Conservation (phyloP, 2,888 invertebrate species). For the Dimorphilus gyrociliatus region DNA sequence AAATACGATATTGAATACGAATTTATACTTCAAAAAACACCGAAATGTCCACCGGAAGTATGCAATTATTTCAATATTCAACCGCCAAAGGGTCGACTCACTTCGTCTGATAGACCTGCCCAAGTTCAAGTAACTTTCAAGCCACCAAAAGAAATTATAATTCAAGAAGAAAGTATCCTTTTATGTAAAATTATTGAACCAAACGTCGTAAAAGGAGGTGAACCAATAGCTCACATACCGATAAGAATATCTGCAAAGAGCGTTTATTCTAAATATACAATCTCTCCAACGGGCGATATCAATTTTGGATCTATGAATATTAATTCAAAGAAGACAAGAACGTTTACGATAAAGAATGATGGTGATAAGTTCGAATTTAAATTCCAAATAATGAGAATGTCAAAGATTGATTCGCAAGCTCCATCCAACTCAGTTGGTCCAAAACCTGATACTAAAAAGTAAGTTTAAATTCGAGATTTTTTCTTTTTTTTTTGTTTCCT, state of each 20-base stretch:
- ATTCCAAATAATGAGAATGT: conserved; percentile 26
- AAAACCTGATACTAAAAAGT: no score
- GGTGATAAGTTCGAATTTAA: conserved; percentile 37
- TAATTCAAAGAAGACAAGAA: conserved; percentile 30
- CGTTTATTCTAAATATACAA: conserved; percentile 35
- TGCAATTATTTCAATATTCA: conserved; percentile 26
- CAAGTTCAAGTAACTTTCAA: conserved; percentile 31
- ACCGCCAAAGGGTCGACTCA: conserved; percentile 28
- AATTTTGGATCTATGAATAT: conserved; percentile 36
- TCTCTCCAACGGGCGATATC: conserved; percentile 32
- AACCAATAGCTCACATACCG: conserved; percentile 37
- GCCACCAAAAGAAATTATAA: conserved; percentile 25
- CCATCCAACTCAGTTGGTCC: no score
- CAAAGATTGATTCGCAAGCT: conserved; percentile 4
- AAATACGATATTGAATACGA: conserved; percentile 37
- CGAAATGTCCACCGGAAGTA: conserved; percentile 21
- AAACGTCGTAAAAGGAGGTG: conserved; percentile 25
- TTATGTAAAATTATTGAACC: conserved; percentile 36
- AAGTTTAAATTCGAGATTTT: no score
- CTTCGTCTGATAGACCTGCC: conserved; percentile 27
- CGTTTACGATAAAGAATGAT: conserved; percentile 35
- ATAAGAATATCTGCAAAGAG: conserved; percentile 35
- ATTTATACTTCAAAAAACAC: conserved; percentile 26
- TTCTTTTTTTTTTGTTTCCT: no score
- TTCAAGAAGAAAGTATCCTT: conserved; percentile 33